Conservation (phyloP, 2,113 vertebrate species). For the Sylvietta virens region DNA sequence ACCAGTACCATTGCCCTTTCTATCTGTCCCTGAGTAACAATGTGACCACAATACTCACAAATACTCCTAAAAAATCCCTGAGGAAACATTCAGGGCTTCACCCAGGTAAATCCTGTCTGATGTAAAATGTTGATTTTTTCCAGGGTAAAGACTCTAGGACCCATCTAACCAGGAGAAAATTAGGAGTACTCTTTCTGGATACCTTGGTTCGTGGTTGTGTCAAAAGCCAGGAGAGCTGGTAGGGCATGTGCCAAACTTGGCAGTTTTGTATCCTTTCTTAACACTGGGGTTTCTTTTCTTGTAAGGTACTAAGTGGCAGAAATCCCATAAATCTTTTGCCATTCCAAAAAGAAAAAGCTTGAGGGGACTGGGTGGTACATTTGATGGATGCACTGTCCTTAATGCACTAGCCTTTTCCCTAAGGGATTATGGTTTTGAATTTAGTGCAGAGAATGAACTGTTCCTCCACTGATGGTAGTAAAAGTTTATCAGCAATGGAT, state of each 20-base stretch:
- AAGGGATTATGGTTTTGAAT: slow-evolving; percentile 33
- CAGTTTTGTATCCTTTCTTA: neutral
- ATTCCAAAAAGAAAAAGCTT: slow-evolving; percentile 49
- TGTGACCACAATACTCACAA: neutral
- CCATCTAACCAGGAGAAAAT: neutral
- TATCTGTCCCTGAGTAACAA: neutral
- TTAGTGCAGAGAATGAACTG: slow-evolving; percentile 10
- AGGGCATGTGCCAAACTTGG: neutral
- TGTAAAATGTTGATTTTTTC: neutral
- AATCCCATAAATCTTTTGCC: slow-evolving; percentile 31
- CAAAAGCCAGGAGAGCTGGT: neutral
- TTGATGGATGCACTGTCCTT: slow-evolving; percentile 19
- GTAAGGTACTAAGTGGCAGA: slow-evolving; percentile 44
- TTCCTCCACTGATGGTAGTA: slow-evolving; percentile 18
- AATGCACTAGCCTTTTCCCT: slow-evolving; percentile 30
- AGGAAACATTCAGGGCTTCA: neutral
- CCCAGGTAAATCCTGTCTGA: neutral
- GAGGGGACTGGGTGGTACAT: slow-evolving; percentile 6
- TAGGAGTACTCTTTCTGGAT: neutral
- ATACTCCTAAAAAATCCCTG: neutral
- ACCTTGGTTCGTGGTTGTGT: neutral
- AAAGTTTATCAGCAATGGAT: slow-evolving; percentile 27
- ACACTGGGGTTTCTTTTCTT: neutral
- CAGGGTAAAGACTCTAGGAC: neutral
- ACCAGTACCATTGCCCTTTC: neutral